Base-by-base conservation (phyloP, 2,113 vertebrate genomes). In the Reinhardtius hippoglossoides region DNA sequence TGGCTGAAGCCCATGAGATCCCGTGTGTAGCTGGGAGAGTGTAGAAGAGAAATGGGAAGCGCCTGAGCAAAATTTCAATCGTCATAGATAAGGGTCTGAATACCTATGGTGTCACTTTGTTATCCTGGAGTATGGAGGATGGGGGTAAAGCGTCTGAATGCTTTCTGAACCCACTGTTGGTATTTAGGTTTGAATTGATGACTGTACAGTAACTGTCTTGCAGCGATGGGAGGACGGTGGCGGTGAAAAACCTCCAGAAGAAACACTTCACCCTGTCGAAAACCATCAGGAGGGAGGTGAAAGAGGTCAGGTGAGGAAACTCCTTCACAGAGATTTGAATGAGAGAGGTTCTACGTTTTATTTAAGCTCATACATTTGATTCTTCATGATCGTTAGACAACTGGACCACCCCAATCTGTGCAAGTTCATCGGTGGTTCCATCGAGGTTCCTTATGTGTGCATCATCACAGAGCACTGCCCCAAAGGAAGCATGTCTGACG, bases 391-490 rank as follows among this genome's bases (percentile, higher is more conserved):
- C 8, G 26, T n/a, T 59, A 95, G 95, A 77, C 91, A 93, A 77
- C 87, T 95, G 60, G 94, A 95, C 78, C 94, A 95, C 72, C 94
- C 94, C 48, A 95, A 95, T 64, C 71, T 95, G 13, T 94, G 92
- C 76, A 95, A 94, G 76, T 95, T 95, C 61, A 93, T 95, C 20
- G 94, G 95, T 21, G 93, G 94, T 14, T 94, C 89, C 37, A 92
- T 92, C 12, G 93, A 95, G 67, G 87, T 93, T 7, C 92, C 93
- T 0, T 92, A 88, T 9, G 73, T 95, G 57, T 87, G 78, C 86
- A 92, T 95, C 68, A 90, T 95, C 73, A 94, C 93, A 5, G 95
- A 95, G 66, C 82, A 94, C 80, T 95, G 94, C 74, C 95, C 94
- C 21, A 95, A 95, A 76, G 95, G 94, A 78, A 95, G 95, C 71